Evolutionary conservation across 2,113 vertebrate species (phyloP).

Genomic region (Xiphophorus hellerii): DNA sequence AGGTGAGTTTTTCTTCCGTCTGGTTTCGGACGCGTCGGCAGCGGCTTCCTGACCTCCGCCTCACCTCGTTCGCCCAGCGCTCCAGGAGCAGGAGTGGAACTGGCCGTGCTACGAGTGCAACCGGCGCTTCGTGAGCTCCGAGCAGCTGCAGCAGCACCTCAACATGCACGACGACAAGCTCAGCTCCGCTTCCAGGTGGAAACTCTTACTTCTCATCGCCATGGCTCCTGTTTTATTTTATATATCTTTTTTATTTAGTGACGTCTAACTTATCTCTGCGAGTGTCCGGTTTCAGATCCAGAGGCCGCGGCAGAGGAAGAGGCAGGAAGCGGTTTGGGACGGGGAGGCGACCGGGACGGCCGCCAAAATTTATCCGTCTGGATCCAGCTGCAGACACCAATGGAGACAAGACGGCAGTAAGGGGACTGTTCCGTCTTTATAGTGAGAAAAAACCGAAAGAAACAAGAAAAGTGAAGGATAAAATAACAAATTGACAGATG

Average conservation of each 20-base stretch:
- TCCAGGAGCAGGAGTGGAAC: conserved; percentile 96
- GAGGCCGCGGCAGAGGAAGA: conserved; percentile 89
- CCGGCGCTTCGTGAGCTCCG: conserved; percentile 94
- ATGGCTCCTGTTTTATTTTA: background rate
- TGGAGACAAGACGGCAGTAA: conserved; percentile 80
- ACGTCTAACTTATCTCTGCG: background rate
- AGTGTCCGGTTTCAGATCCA: conserved; percentile 79
- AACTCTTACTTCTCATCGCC: no score
- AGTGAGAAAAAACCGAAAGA: no score
- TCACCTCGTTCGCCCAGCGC: conserved; percentile 52
- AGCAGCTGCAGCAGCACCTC: conserved; percentile 96
- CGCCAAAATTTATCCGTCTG: conserved; percentile 92
- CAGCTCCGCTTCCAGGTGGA: conserved; percentile 89
- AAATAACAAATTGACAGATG: no score
- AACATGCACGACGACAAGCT: conserved; percentile 98
- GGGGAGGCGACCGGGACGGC: conserved; percentile 89
- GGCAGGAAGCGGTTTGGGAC: conserved; percentile 92
- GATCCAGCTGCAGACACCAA: conserved; percentile 84
- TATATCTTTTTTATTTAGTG: background rate
- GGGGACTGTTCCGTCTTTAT: background rate
- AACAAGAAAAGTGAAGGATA: no score
- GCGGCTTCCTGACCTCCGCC: background rate
- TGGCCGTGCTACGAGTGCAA: conserved; percentile 98
- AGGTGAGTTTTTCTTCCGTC: conserved; percentile 75
- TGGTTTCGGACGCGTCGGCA: no score